These are phyloP conservation scores for Andrena praecox DNA, from an alignment of 2,888 invertebrate species.

Conservation along the genomic window DNA sequence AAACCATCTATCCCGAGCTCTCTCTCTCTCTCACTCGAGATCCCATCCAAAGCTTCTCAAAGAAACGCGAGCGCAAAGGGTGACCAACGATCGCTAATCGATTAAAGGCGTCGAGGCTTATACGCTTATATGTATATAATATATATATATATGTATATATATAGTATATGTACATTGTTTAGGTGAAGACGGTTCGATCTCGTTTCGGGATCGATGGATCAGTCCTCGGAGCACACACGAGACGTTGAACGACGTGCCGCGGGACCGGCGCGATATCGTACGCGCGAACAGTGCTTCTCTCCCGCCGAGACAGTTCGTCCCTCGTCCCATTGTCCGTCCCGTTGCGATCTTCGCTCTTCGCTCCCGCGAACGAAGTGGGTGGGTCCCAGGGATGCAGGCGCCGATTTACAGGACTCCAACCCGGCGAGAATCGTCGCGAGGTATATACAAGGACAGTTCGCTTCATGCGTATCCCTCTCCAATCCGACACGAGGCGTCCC, in stretches of 20 bases:
- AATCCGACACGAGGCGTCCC: conserved; percentile 12
- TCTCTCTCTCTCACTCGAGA: no score
- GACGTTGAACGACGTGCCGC: conserved; percentile 37
- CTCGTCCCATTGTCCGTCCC: background rate
- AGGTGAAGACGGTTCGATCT: conserved; percentile 39
- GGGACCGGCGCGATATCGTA: conserved; percentile 45
- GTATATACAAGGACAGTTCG: conserved; percentile 55
- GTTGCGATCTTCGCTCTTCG: conserved; percentile 17
- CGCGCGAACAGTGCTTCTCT: conserved; percentile 15
- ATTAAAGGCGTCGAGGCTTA: conserved; percentile 46
- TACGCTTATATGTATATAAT: conserved; percentile 3
- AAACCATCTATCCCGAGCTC: no score
- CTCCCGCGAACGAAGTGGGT: conserved; percentile 27
- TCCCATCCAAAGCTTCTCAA: no score
- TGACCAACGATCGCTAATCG: conserved; percentile 32
- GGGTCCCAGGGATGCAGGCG: background rate
- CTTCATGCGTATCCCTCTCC: background rate
- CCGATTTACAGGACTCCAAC: conserved; percentile 37
- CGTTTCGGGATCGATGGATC: conserved; percentile 34
- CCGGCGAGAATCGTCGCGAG: conserved; percentile 49
- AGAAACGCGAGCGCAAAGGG: background rate
- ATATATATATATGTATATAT: conserved; percentile 26
- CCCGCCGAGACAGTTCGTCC: background rate
- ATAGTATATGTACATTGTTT: conserved; percentile 48
- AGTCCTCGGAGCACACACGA: conserved; percentile 37